phyloP scores from a whole-genome alignment of 2,888 invertebrate genomes.

The Torymus texanus region DNA sequence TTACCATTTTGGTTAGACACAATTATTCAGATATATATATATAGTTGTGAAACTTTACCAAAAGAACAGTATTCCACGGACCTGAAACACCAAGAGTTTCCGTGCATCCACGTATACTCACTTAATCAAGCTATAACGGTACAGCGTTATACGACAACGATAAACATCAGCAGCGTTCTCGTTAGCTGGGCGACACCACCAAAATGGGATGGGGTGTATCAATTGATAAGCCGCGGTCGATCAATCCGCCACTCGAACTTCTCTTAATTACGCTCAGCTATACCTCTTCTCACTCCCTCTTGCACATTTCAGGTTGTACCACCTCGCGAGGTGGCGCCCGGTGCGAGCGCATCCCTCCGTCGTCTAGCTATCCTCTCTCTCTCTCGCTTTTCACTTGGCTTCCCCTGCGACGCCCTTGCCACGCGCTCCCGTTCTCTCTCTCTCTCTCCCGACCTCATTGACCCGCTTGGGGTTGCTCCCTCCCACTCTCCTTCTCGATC shows the following conservation, averaged over 20 bases:
- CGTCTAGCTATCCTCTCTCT: too few relatives aligned
- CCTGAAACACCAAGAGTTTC: too few relatives aligned
- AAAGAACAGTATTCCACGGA: too few relatives aligned
- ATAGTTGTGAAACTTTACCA: too few relatives aligned
- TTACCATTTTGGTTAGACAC: too few relatives aligned
- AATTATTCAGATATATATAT: too few relatives aligned
- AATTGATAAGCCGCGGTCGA: constrained; percentile 24
- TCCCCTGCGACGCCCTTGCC: constrained; percentile 47
- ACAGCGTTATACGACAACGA: too few relatives aligned
- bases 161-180: not conserved
- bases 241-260: constrained; percentile 15
- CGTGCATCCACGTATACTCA: too few relatives aligned
- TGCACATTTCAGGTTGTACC: not conserved
- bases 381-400: constrained; percentile 21
- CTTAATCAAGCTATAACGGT: too few relatives aligned
- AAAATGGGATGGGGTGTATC: not conserved
- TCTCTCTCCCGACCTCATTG: constrained; percentile 29
- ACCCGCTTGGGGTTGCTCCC: constrained; percentile 31
- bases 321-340: not conserved
- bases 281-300: not conserved
- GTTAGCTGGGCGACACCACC: not conserved
- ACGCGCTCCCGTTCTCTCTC: constrained; percentile 24
- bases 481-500: not conserved
- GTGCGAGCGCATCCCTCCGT: not conserved
- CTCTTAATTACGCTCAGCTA: constrained; percentile 27